Evolutionary conservation across 92 coral and sea anemone species (phyloP), one percentile per base, ranked within the genome.

Genomic region (Isaurus tuberculatus): DNA sequence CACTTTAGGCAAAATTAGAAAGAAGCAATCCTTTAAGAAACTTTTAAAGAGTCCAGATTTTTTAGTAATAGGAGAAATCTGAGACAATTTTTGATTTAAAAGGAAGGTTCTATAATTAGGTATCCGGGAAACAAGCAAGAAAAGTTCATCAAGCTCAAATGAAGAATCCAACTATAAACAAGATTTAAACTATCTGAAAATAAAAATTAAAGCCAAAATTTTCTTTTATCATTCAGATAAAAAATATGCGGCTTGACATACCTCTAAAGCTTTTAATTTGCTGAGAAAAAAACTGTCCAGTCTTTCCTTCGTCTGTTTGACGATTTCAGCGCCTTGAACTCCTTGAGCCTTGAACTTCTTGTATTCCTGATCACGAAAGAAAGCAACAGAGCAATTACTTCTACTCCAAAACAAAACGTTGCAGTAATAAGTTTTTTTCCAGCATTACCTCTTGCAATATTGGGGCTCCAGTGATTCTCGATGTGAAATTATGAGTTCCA

Each of bases 341-440:
- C 82, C 70, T 32, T 55, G 53, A 70, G 69, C 43, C 5, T 58
- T 77, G 67, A 77, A 36, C 68, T 77, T 77, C 82, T 58, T 77
- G 68, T 58, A 77, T 25, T 77, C 82, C 82, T 77, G 82, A 36
- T 57, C 68, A 32, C 58, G 82, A 77, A 61, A 77, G 68, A 77
- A 77, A 77, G 82, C 82, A 77, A 77, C 82, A 77, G 82, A 61
- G 57, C 82, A 77, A 77, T 77, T 77, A 58, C 70, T 57, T n/a
- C 43, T 77, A 57, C 70, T 77, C 58, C 25, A 77, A 77, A 58
- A 74, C 80, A 57, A 77, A 33, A 60, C 68, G 32, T 77, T 77
- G 82, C 70, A 75, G 81, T 49, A 22, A 23, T 33, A 57, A 77
- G 33, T 34, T 57, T 58, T 29, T 77, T 15, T 77, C 33, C 7